Evolutionary conservation across 2,888 invertebrate species (phyloP).

Genomic region (Drosophila fulvimacula): DNA sequence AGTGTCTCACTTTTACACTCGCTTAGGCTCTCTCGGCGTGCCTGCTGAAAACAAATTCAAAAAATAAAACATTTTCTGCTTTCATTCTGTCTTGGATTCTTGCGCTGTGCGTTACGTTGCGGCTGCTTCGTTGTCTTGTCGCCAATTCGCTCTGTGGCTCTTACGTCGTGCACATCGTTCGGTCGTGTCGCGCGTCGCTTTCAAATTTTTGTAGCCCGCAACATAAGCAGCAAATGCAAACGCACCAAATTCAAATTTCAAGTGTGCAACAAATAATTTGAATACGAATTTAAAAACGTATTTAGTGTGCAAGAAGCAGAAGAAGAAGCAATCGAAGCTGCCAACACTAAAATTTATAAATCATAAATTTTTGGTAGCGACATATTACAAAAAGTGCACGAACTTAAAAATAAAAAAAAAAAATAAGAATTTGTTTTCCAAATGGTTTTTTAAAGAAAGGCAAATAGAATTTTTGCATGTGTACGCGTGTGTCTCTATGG

Average conservation of each 20-base stretch:
- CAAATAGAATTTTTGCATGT: conserved; percentile 54
- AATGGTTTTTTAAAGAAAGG: conserved; percentile 47
- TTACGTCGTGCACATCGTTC: conserved; percentile 83
- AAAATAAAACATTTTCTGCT: conserved; percentile 61
- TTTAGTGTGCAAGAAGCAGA: conserved; percentile 28
- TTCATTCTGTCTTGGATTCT: conserved; percentile 63
- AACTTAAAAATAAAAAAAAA: conserved; percentile 38
- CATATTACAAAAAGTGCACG: conserved; percentile 36
- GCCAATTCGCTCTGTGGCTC: conserved; percentile 82
- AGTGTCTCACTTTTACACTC: background rate
- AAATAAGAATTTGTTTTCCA: conserved; percentile 18
- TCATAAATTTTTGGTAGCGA: conserved; percentile 27
- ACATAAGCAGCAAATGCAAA: conserved; percentile 35
- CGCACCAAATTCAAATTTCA: conserved; percentile 32
- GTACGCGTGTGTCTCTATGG: conserved; percentile 34
- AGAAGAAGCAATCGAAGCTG: conserved; percentile 21
- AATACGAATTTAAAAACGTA: conserved; percentile 33
- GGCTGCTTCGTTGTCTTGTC: conserved; percentile 53
- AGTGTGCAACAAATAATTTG: conserved; percentile 40
- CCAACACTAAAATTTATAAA: conserved; percentile 20
- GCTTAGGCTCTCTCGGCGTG: conserved; percentile 14
- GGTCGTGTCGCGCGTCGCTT: conserved; percentile 70
- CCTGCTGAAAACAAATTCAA: conserved; percentile 50
- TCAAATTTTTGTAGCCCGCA: conserved; percentile 48
- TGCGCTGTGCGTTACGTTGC: conserved; percentile 59